A percentile compares a stretch with the other conserved stretches of the same genome.
phyloP scores from a whole-genome alignment of 2,113 vertebrate genomes.

The Equus quagga region DNA sequence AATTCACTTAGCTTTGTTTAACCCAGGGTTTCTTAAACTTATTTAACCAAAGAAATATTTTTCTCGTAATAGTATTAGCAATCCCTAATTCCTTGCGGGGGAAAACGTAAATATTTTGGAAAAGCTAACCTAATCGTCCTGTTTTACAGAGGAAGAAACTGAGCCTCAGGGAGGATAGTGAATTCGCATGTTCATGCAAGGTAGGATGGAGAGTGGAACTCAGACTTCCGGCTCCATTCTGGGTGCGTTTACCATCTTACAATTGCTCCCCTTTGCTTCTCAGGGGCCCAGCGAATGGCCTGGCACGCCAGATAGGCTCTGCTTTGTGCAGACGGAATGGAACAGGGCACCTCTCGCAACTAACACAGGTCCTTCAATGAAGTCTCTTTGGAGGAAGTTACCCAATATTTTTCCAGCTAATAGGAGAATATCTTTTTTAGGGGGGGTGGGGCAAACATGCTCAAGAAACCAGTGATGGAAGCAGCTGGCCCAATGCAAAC shows the following conservation, averaged over 20 bases:
- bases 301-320: neutral
- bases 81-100: neutral
- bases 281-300: neutral
- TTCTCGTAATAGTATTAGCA: neutral
- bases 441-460: neutral
- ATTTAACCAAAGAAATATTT: neutral
- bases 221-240: neutral
- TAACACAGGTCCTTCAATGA: neutral
- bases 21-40: neutral
- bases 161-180: neutral
- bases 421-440: neutral
- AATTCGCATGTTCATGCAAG: fast-evolving
- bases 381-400: neutral
- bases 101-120: neutral
- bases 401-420: neutral
- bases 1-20: neutral
- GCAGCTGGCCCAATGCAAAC: neutral
- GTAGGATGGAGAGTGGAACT: no score
- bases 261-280: no score
- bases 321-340: neutral
- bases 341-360: neutral
- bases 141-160: neutral
- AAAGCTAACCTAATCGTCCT: neutral
- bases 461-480: neutral
- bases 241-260: neutral